Conservation (phyloP, 2,797 vertebrate species). For the Selene dorsalis region DNA sequence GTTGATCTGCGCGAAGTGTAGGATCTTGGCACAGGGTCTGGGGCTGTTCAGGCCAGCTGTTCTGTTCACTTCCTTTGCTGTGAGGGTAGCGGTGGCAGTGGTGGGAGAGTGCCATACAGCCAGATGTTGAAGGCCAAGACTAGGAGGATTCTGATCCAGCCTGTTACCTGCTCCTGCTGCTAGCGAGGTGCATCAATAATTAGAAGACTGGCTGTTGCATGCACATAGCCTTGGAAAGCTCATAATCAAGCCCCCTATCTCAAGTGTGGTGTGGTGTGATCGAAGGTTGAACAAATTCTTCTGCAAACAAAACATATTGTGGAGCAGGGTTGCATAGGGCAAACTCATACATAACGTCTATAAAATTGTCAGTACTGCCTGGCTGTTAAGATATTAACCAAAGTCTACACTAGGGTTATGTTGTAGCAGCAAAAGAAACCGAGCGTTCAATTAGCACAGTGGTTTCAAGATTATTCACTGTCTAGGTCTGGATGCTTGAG, state of each 20-base stretch:
- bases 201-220: conserved; percentile 39
- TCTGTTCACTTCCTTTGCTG: conserved; percentile 39
- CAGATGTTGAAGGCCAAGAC: conserved; percentile 66
- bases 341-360: conserved; percentile 17
- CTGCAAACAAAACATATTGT: conserved; percentile 52
- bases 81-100: neutral
- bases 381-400: conserved; percentile 12
- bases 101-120: conserved; percentile 37
- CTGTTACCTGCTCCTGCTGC: conserved; percentile 61
- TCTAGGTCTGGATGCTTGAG: neutral
- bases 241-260: conserved; percentile 32
- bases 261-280: conserved; percentile 29
- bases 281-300: conserved; percentile 69
- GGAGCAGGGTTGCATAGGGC: conserved; percentile 51
- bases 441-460: neutral
- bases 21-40: conserved; percentile 60
- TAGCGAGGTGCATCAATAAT: conserved; percentile 41
- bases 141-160: conserved; percentile 39
- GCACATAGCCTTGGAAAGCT: conserved; percentile 37
- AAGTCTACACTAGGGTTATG: neutral
- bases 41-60: conserved; percentile 55
- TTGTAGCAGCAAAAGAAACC: conserved; percentile 7
- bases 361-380: conserved; percentile 24
- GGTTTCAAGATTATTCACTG: neutral
- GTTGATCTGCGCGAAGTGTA: conserved; percentile 69